These are phyloP conservation scores for Leptobrachium leishanense DNA, from an alignment of 2,113 vertebrate species.

Conservation along the genomic window DNA sequence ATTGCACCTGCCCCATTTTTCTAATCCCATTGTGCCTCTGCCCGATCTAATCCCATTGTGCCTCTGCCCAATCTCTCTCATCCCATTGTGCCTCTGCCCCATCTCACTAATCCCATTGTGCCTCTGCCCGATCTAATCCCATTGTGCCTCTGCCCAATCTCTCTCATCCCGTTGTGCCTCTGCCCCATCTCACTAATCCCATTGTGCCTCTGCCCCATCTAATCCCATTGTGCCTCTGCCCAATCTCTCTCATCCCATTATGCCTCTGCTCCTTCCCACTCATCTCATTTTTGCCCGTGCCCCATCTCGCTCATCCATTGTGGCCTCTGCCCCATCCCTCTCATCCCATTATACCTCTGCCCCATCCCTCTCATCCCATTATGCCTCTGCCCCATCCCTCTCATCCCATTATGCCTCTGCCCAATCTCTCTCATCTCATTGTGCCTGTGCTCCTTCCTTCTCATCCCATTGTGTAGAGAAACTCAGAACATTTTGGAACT, in stretches of 20 bases:
- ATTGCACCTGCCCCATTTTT: too few species aligned
- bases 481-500: too few species aligned
- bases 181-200: too few species aligned
- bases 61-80: too few species aligned
- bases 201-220: not conserved
- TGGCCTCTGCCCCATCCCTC: not conserved
- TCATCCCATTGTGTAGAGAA: not conserved
- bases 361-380: not conserved
- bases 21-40: too few species aligned
- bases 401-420: not conserved
- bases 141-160: too few species aligned
- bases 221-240: not conserved
- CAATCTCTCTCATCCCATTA: not conserved
- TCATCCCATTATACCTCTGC: not conserved
- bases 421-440: too few species aligned
- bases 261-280: not conserved
- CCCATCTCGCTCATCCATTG: not conserved
- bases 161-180: too few species aligned
- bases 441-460: not conserved
- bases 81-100: too few species aligned
- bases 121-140: too few species aligned
- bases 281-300: not conserved
- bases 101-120: too few species aligned
- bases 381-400: not conserved
- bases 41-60: too few species aligned